These are phyloP conservation scores for Yponomeuta malinellus DNA, from an alignment of 2,888 invertebrate genomes.

Conservation along the genomic window DNA sequence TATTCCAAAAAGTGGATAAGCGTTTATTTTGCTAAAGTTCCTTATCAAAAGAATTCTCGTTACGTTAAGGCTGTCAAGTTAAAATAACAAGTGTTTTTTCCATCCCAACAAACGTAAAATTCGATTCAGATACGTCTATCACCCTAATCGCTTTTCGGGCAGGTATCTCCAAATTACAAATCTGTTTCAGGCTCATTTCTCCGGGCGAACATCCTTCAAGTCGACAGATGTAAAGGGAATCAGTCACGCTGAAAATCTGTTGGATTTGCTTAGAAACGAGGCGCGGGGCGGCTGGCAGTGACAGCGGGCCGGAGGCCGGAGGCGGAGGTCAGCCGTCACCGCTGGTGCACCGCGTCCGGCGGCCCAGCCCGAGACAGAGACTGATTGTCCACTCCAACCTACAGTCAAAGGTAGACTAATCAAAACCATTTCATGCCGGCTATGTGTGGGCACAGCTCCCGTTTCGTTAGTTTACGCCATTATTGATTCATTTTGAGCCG, in stretches of 20 bases:
- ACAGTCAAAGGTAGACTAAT: slow-evolving; percentile 5
- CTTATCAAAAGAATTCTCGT: not conserved
- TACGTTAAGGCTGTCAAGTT: not conserved
- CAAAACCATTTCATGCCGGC: not conserved
- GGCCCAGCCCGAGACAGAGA: slow-evolving; percentile 3
- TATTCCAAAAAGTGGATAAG: not conserved
- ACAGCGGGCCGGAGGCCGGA: not conserved
- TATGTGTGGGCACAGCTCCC: not conserved
- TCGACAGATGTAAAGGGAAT: slow-evolving; percentile 11
- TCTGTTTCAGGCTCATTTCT: slow-evolving; percentile 2
- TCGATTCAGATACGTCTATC: not conserved
- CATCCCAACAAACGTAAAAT: not conserved
- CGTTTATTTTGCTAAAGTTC: not conserved
- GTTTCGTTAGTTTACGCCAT: not conserved
- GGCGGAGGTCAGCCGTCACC: not conserved
- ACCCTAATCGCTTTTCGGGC: not conserved
- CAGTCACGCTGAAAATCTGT: slow-evolving; percentile 15
- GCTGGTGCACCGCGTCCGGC: not conserved
- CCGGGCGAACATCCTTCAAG: slow-evolving; percentile 9
- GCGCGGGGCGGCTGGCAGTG: slow-evolving; percentile 8
- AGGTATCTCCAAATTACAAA: slow-evolving; percentile 7
- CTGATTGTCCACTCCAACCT: slow-evolving; percentile 6
- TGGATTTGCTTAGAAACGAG: slow-evolving; percentile 14
- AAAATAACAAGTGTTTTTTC: too few species aligned
- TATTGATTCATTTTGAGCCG: not conserved